These are phyloP conservation scores for Caenorhabditis parvicauda DNA, from an alignment of 2,888 invertebrate species.

Conservation along the genomic window DNA sequence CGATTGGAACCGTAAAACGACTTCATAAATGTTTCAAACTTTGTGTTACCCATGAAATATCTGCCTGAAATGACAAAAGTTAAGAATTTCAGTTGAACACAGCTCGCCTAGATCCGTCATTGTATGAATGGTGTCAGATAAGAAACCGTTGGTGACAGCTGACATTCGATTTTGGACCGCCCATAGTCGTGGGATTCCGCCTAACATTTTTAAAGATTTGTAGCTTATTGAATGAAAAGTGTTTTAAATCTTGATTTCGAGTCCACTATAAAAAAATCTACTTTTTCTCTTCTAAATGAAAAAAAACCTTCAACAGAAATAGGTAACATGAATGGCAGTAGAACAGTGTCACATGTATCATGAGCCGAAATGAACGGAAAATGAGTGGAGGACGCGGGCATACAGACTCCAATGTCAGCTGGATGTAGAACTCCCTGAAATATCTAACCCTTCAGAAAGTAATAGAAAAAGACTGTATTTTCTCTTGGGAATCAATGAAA, in stretches of 20 bases:
- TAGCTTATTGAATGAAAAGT: neutral
- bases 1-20: constrained; percentile 7
- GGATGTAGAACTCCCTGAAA: constrained; percentile 31
- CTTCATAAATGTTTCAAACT: neutral
- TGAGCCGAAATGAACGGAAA: constrained; percentile 9
- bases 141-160: constrained; percentile 44
- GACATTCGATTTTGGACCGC: constrained; percentile 67
- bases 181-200: constrained; percentile 69
- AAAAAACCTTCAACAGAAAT: constrained; percentile 68
- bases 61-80: constrained; percentile 1
- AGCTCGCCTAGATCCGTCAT: constrained; percentile 7
- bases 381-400: constrained; percentile 24
- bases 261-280: no score
- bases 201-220: constrained; percentile 1
- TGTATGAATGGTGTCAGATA: constrained; percentile 6
- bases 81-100: neutral
- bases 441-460: neutral
- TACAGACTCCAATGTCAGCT: constrained; percentile 21
- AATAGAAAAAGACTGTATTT: no score
- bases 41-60: constrained; percentile 1
- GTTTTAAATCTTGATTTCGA: neutral
- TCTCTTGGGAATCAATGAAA: no score
- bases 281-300: no score
- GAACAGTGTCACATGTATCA: constrained; percentile 42
- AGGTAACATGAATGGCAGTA: constrained; percentile 65